These are phyloP conservation scores for Hermaeophaga mercurialis DNA, from an alignment of 2,888 invertebrate genomes.

Conservation along the genomic window DNA sequence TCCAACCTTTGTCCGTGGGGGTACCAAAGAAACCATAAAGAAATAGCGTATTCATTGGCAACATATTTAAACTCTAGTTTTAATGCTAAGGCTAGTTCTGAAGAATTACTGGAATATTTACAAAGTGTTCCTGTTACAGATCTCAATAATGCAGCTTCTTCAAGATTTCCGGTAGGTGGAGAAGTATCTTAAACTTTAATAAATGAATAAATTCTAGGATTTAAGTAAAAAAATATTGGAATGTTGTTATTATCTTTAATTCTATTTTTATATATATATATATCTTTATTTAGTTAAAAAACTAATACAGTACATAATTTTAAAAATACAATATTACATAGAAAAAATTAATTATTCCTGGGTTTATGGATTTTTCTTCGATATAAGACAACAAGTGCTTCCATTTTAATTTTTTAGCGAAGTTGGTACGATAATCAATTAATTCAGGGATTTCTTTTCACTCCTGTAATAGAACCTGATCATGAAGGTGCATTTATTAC, in stretches of 20 bases:
- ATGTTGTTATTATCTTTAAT: too few species aligned
- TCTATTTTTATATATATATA: too few species aligned
- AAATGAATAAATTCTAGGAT: too few species aligned
- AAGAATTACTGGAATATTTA: conserved; percentile 37
- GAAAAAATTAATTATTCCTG: too few species aligned
- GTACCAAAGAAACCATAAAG: conserved; percentile 46
- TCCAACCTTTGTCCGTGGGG: conserved; percentile 52
- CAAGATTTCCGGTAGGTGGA: conserved; percentile 3
- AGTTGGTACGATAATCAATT: conserved; percentile 30
- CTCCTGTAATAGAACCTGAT: conserved; percentile 38
- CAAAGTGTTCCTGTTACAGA: conserved; percentile 37
- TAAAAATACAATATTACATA: too few species aligned
- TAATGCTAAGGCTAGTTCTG: conserved; percentile 28
- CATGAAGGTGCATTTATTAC: conserved; percentile 39
- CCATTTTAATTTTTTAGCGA: too few species aligned
- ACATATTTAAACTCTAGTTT: conserved; percentile 42
- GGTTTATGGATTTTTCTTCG: too few species aligned
- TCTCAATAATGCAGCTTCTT: conserved; percentile 20
- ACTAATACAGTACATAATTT: too few species aligned
- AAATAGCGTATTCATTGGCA: conserved; percentile 43
- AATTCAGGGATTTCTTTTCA: conserved; percentile 36
- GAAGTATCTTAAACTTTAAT: too few species aligned
- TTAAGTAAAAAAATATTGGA: too few species aligned
- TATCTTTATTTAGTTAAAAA: too few species aligned
- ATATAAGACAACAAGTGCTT: too few species aligned